Percentiles rank a stretch among this genome's conserved stretches.
Evolutionary conservation across 2,888 invertebrate species (phyloP).

Genomic region (Leucania comma): DNA sequence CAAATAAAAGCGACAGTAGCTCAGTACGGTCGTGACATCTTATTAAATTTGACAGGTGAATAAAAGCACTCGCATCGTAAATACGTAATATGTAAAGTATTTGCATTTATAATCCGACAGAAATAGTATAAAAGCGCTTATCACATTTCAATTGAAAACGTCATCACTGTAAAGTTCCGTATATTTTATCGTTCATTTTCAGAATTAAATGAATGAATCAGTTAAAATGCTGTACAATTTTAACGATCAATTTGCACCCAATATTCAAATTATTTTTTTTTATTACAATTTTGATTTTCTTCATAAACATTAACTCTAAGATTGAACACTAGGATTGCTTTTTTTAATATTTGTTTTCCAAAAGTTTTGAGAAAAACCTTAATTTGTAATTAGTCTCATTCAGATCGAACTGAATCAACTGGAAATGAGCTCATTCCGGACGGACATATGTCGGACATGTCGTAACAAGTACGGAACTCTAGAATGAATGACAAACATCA

Average conservation of each 20-base stretch:
- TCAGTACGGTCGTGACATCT: neutral
- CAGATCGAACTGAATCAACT: slow-evolving; percentile 9
- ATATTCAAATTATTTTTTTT: no score
- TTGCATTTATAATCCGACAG: slow-evolving; percentile 14
- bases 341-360: neutral
- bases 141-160: slow-evolving; percentile 23
- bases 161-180: slow-evolving; percentile 43
- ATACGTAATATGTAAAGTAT: slow-evolving; percentile 18
- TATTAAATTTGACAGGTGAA: neutral
- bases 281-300: neutral
- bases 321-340: neutral
- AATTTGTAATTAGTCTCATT: slow-evolving; percentile 6
- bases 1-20: neutral
- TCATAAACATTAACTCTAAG: neutral
- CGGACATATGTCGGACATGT: slow-evolving; percentile 30
- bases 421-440: slow-evolving; percentile 18
- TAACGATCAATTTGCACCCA: neutral
- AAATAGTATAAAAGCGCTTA: slow-evolving; percentile 25
- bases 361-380: neutral
- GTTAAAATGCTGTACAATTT: neutral
- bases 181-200: slow-evolving; percentile 7
- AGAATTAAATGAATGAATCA: neutral
- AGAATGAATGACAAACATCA: slow-evolving; percentile 29
- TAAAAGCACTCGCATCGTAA: slow-evolving; percentile 14
- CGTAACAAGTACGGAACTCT: slow-evolving; percentile 42